Base-by-base conservation (phyloP, 2,888 invertebrate genomes). In the Agrotis ipsilon region DNA sequence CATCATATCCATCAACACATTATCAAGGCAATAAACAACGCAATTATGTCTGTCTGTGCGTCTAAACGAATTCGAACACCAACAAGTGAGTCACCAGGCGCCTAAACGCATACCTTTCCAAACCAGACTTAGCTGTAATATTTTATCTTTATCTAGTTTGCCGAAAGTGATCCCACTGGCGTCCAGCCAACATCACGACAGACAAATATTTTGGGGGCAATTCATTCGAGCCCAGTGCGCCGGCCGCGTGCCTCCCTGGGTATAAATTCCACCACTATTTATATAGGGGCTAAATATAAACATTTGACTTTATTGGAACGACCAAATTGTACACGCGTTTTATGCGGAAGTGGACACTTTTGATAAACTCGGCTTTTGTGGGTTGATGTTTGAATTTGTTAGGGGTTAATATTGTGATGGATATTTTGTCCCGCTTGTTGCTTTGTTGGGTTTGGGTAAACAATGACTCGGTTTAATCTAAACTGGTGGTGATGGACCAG, bases 151-250 rank as follows among this genome's bases (percentile, higher is more conserved):
- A 90, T 91, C 89, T 90, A 91, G 91, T 92, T 91, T 86, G 87
- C 88, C 90, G 94, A 95, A 94, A 96, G 94, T 95, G 94, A 96
- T 94, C 92, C 93, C 88, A 89, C 92, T 96, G 96, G 96, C 94
- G 78, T 59, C 68, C 65, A 63, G 93, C 96, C 96, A 96, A 91
- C 86, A 87, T 82, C 88, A 91, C 93, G 93, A 93, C 93, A 94
- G 95, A 95, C 95, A 92, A 94, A 95, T 94, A 94, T 95, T 95
- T 95, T 92, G 91, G 90, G 90, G 92, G 85, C 92, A 93, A 94
- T 93, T 92, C 93, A 94, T 95, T 92, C 88, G 91, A 85, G 90
- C 92, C 87, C 89, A 83, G 82, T 86, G 87, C 88, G 88, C 82
- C 85, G 87, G 74, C 90, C 87, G 84, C 88, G 85, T 83, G 86